phyloP scores from a whole-genome alignment of 2,113 vertebrate species.

The Lathamus discolor region DNA sequence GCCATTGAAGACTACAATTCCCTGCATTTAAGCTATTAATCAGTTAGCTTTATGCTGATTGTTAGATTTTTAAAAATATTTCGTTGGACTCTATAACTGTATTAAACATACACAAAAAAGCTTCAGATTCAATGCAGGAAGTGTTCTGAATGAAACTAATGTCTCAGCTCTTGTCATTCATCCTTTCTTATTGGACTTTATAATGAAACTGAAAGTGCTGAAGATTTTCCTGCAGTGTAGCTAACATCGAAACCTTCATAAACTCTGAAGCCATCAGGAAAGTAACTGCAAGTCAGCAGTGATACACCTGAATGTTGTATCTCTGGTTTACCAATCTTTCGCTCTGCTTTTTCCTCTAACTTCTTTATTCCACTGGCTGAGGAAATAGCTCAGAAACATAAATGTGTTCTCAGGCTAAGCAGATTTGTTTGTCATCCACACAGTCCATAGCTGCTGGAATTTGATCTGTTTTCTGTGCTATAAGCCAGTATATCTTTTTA shows the following conservation, averaged over 20 bases:
- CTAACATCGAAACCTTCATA: background rate
- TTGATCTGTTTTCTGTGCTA: background rate
- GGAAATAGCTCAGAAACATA: background rate
- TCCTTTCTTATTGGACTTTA: background rate
- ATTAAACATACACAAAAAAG: background rate
- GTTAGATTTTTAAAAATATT: background rate
- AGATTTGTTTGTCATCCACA: background rate
- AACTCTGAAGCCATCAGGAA: background rate
- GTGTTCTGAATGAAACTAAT: background rate
- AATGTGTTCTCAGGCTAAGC: background rate
- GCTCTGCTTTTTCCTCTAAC: background rate
- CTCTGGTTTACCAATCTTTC: background rate
- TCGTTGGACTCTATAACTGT: background rate
- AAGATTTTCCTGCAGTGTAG: background rate
- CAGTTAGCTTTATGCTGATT: background rate
- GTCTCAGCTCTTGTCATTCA: background rate
- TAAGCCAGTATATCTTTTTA: background rate
- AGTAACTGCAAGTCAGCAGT: background rate
- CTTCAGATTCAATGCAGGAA: background rate
- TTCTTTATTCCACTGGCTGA: background rate
- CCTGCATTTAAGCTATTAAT: background rate
- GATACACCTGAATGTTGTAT: background rate
- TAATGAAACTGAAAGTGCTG: background rate
- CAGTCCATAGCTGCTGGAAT: background rate
- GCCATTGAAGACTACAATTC: background rate